Base-by-base conservation (phyloP, 2,797 vertebrate species). In the Dicrostonyx torquatus region DNA sequence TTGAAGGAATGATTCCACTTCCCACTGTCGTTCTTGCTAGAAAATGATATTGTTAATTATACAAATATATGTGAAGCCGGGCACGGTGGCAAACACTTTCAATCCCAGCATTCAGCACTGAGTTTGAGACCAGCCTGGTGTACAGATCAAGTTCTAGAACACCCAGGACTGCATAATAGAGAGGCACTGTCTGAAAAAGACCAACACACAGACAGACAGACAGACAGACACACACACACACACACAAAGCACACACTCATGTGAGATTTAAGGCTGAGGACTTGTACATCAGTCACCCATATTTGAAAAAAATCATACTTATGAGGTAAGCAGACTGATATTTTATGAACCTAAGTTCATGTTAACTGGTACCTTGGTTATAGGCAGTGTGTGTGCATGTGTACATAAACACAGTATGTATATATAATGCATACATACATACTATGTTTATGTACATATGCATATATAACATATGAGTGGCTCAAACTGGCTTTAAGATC, bases 331-430 rank as follows among this genome's bases (percentile, higher is more conserved):
- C 37, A 70, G 75, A 43, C 58, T 92, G 31, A 43, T 86, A 90
- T 89, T 91, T 84, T 92, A 90, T 82, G 43, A 95, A 91, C 84
- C 94, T 94, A 68, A 82, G n/a, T 91, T 94, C 91, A 87, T 82
- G 85, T 95, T 95, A 92, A 97, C 88, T 76, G 95, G 22, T 22
- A 29, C 43, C 18, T 55, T 83, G 18, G 60, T 55, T 55, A 13
- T n/a, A 95, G 55, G 60, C 68, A 43, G 20, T 15, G 6, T 53
- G 18, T 55, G 18, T 55, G 55, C 20, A 22, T 58, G 55, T 58
- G 20, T 58, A 22, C 55, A 58, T 2, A 58, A 58, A 58, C 55
- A 58, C 22, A 22, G 55, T 58, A 82, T 68, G 10, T 29, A 53
- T 40, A 66, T 45, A 73, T 18, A 58, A 22, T 22, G 20, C 55